Conservation (phyloP, 2,888 invertebrate genomes). For the Aspidiotus rigidus region DNA sequence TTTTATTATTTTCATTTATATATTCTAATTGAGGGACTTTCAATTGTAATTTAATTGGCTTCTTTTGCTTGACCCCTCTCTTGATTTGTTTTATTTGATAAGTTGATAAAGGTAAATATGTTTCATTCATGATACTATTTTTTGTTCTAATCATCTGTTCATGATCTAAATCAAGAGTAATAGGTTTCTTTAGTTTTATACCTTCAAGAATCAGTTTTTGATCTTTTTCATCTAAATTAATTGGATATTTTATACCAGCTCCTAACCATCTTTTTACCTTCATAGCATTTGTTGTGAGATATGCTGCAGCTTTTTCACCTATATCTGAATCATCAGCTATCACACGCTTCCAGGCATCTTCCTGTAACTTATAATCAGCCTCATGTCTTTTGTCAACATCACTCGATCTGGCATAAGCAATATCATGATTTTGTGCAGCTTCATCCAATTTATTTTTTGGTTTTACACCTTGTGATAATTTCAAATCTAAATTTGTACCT, state of each 20-base stretch:
- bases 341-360: constrained; percentile 34
- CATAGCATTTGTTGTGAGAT: constrained; percentile 26
- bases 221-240: constrained; percentile 10
- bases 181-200: constrained; percentile 6
- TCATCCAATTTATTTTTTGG: constrained; percentile 10
- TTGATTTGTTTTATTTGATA: constrained; percentile 14
- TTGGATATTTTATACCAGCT: constrained; percentile 18
- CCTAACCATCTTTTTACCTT: constrained; percentile 31
- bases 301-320: constrained; percentile 26
- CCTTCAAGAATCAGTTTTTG: constrained; percentile 14
- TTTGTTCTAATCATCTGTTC: constrained; percentile 4
- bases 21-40: constrained; percentile 1
- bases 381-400: constrained; percentile 25
- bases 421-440: constrained; percentile 18
- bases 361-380: constrained; percentile 26
- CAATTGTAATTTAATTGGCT: constrained; percentile 4
- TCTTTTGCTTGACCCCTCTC: constrained; percentile 4
- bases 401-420: constrained; percentile 16
- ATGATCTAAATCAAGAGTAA: constrained; percentile 4
- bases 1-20: constrained; percentile 1
- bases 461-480: constrained; percentile 20
- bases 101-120: constrained; percentile 14
- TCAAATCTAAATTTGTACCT: constrained; percentile 16
- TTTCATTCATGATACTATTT: constrained; percentile 4
- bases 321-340: constrained; percentile 30